Base-by-base conservation (phyloP, 2,113 vertebrate genomes). In the Trichomycterus rosablanca region DNA sequence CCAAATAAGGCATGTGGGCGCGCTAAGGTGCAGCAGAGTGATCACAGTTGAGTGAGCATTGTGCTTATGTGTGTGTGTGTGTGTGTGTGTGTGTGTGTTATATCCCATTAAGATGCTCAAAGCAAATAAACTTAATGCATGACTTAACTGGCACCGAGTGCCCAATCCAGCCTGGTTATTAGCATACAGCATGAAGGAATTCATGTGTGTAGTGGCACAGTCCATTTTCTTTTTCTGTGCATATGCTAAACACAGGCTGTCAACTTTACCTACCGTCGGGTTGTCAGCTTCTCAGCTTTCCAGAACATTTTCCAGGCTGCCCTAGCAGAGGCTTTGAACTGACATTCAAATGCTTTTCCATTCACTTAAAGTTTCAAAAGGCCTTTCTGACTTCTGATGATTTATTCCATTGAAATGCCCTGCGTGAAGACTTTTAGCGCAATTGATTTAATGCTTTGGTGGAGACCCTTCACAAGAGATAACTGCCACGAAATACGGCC, bases 1-100 rank as follows among this genome's bases (percentile, higher is more conserved):
- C 79, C 80, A 80, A 77, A 75, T 78, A 76, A 77, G 55, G 58
- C 43, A 16, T 8, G 2, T 56, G 34, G 34, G 40, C 18, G 20
- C 49, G 23, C 34, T 30, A 48, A 35, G 37, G 42, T 44, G 24
- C 16, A 58, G 16, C 55, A 30, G 43, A 62, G 34, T 52, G 35
- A 40, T 51, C 23, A 57, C 15, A 57, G 54, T 43, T 14, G 11
- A 19, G 15, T 59, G 40, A 46, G 20, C 40, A 55, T 39, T 16
- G 15, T n/a, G n/a, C 3, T 14, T 3, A 15, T n/a, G 7, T n/a
- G 35, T 22, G 20, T 23, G 35, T 40, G 53, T 39, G 20, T 23
- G 35, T 15, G 52, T 37, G 52, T 23, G 51, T 26, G 22, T 14
- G 20, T n/a, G 50, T 11, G 30, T 34, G 50, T 34, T n/a, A 54